phyloP scores from a whole-genome alignment of 2,113 vertebrate species.

The Toxotes jaculatrix region DNA sequence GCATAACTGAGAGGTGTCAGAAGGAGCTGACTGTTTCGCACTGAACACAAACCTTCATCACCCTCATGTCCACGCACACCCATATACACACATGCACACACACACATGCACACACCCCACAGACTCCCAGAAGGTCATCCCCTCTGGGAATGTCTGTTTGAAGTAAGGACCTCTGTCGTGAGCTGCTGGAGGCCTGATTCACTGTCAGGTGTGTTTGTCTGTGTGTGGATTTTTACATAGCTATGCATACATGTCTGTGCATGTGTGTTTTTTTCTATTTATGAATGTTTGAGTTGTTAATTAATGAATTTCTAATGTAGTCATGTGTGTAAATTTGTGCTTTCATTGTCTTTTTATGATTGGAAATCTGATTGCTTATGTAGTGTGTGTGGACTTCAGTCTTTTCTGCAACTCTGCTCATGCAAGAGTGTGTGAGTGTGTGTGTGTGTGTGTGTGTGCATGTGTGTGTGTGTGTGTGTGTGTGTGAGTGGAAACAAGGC shows the following conservation, averaged over 20 bases:
- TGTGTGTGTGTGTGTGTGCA: conserved; percentile 28
- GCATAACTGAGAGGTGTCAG: conserved; percentile 12
- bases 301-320: not conserved
- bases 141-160: conserved; percentile 74
- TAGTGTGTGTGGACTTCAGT: not conserved
- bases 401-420: not conserved
- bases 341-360: not conserved
- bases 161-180: conserved; percentile 65
- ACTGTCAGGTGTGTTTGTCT: conserved; percentile 46
- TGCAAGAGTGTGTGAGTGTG: conserved; percentile 3
- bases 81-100: conserved; percentile 28
- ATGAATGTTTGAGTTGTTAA: not conserved
- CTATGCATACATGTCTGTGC: not conserved
- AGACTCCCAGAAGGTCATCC: conserved; percentile 76
- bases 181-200: conserved; percentile 67
- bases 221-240: conserved; percentile 10
- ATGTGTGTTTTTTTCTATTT: not conserved
- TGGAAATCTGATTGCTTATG: not conserved
- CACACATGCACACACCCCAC: conserved; percentile 60
- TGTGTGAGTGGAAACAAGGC: conserved; percentile 10
- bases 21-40: not conserved
- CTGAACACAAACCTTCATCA: not conserved
- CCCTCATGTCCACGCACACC: conserved; percentile 2
- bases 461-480: conserved; percentile 26
- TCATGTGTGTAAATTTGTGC: not conserved